Base-by-base conservation (phyloP, 2,888 invertebrate genomes). In the Geotrupes spiniger region DNA sequence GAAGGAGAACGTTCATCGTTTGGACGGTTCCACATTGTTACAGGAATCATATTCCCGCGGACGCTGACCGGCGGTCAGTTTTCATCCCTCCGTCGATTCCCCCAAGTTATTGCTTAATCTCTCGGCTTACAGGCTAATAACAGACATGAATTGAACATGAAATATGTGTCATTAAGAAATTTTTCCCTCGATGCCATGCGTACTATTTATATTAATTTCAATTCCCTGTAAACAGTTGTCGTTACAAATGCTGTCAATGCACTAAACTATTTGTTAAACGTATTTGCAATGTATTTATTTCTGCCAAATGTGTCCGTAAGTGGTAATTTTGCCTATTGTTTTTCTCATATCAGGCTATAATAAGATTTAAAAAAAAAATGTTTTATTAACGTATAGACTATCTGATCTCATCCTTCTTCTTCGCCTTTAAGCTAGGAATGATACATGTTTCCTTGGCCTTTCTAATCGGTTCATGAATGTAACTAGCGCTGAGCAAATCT, bases 91-190 rank as follows among this genome's bases (percentile, higher is more conserved):
- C 63, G 62, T 63, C 66, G 65, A 67, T 65, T 61, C 63, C 62
- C 66, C 66, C 68, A 58, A 68, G 67, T 70, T 69, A 70, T 69
- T 68, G 69, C 71, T 70, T 71, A 71, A 71, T 72, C 72, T 70
- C 66, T 63, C 66, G 63, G 66, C 68, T 68, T 68, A 66, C 67
- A 62, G 61, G 65, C 69, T 69, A 69, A 69, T 68, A 60, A 58
- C 56, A 54, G 51, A 53, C 53, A 52, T 55, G 51, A 50, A 59
- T 56, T 53, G 50, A 49, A 48, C 53, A 48, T 49, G 58, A 59
- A 64, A 64, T 67, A 64, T 64, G 52, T 54, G 63, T 64, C 65
- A 66, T 68, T 65, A 66, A 63, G 63, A 67, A 63, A 21, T 21
- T 63, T 63, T 64, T 63, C 61, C 62, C 61, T 33, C 14, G 14